phyloP scores from a whole-genome alignment of 2,113 vertebrate species.

The Pedetes capensis region DNA sequence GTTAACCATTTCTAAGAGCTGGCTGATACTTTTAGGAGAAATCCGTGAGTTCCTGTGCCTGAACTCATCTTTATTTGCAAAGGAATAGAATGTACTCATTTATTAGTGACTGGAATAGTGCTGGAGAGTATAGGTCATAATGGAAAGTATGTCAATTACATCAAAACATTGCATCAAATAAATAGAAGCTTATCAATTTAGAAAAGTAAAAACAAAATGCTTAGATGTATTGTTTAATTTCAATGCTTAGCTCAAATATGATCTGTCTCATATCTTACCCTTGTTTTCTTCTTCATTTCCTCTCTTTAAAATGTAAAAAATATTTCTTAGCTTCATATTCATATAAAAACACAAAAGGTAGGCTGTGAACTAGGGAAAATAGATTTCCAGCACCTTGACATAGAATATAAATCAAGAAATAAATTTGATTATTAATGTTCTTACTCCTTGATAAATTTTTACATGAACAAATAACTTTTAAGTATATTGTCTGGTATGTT shows the following conservation, averaged over 20 bases:
- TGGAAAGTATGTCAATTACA: not conserved
- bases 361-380: not conserved
- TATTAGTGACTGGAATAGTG: not conserved
- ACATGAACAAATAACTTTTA: not conserved
- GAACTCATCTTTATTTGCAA: conserved; percentile 32
- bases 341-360: not conserved
- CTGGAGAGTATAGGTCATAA: not conserved
- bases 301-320: not conserved
- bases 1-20: conserved; percentile 26
- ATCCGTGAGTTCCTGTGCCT: not conserved
- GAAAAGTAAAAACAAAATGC: not conserved
- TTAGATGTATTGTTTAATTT: not conserved
- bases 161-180: conserved; percentile 1
- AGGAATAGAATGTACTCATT: not conserved
- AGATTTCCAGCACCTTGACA: not conserved
- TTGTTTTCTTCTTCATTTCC: not conserved
- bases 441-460: not conserved
- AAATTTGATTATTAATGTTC: not conserved
- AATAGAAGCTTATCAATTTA: not conserved
- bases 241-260: not conserved
- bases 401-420: not conserved
- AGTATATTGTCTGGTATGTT: not conserved
- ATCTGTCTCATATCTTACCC: not conserved
- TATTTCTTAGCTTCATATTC: not conserved
- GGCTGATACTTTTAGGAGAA: not conserved